Evolutionary conservation across 2,113 vertebrate genomes (phyloP), one percentile per base, ranked within the genome.

Genomic region (Myotis lucifugus): DNA sequence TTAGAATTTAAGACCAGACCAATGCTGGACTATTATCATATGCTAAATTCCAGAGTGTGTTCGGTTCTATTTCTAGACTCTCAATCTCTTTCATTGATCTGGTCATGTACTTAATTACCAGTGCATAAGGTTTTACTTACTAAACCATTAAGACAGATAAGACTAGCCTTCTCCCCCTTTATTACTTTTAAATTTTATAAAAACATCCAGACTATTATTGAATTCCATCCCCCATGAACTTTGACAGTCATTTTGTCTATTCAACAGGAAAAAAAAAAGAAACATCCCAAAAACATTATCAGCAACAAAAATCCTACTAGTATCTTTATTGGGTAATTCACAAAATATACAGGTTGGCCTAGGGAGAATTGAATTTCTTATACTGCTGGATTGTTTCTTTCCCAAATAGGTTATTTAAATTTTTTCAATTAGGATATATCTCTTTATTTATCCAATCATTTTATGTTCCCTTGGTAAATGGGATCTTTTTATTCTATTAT

Each of bases 211-310:
- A 4, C 29, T 82, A 40, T 76, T 77, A 32, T 37, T 87, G 34
- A 87, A 74, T 40, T 18, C 8, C 18, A 11, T 50, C 13, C 5
- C 9, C 23, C 2, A 23, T 46, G 32, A 87, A 81, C 48, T 82
- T 91, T 88, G 64, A 69, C 12, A 87, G 17, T 93, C 29, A 69
- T 64, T 91, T 79, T 90, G 32, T 64, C 13, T n/a, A 64, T 91
- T 89, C 6, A 94, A 94, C 85, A 90, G 12, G 10, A 67, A 91
- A 94, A 74, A 95, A 61, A 88, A 93, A 46, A 17, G 56, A 59
- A 79, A 48, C 21, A 56, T 3, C 29, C 21, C 8, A 1, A 67
- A 90, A 73, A 12, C 32, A 69, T 19, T 19, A 74, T 64, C 27
- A 74, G 1, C 19, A 79, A 3, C 18, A 79, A 48, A 85, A 88